phyloP scores from a whole-genome alignment of 2,113 vertebrate species.

The Carettochelys insculpta region DNA sequence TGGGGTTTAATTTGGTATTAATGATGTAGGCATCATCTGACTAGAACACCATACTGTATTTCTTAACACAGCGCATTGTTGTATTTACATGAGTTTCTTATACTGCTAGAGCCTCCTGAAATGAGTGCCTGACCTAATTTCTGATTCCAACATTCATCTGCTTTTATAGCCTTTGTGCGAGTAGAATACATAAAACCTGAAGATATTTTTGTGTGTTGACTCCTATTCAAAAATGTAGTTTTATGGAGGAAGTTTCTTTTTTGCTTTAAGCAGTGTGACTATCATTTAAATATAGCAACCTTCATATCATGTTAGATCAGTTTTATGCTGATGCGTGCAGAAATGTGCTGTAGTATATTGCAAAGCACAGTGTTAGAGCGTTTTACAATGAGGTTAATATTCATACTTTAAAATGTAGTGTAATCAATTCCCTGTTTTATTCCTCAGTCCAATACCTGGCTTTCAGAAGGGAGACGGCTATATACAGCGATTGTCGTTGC shows the following conservation, averaged over 20 bases:
- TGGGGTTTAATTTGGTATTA: conserved; percentile 69
- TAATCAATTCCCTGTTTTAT: neutral
- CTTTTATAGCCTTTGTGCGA: conserved; percentile 44
- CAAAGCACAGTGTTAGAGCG: conserved; percentile 50
- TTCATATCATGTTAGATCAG: conserved; percentile 40
- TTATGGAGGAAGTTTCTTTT: conserved; percentile 23
- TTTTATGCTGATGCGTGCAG: conserved; percentile 46
- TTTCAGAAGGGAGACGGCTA: conserved; percentile 42
- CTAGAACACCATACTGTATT: conserved; percentile 61
- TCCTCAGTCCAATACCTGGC: conserved; percentile 27
- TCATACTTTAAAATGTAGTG: conserved; percentile 59
- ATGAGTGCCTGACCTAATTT: conserved; percentile 78
- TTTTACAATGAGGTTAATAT: conserved; percentile 41
- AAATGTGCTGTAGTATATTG: conserved; percentile 50
- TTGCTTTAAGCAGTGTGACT: conserved; percentile 39
- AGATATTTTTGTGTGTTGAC: conserved; percentile 25
- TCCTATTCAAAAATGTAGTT: conserved; percentile 34
- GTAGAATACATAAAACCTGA: conserved; percentile 61
- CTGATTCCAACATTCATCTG: conserved; percentile 55
- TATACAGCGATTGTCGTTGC: neutral
- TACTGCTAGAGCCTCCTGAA: conserved; percentile 64
- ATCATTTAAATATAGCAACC: conserved; percentile 39
- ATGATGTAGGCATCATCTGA: conserved; percentile 59
- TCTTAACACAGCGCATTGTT: conserved; percentile 52
- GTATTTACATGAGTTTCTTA: conserved; percentile 59